Base-by-base conservation (phyloP, 2,797 vertebrate species). In the Lates japonicus region DNA sequence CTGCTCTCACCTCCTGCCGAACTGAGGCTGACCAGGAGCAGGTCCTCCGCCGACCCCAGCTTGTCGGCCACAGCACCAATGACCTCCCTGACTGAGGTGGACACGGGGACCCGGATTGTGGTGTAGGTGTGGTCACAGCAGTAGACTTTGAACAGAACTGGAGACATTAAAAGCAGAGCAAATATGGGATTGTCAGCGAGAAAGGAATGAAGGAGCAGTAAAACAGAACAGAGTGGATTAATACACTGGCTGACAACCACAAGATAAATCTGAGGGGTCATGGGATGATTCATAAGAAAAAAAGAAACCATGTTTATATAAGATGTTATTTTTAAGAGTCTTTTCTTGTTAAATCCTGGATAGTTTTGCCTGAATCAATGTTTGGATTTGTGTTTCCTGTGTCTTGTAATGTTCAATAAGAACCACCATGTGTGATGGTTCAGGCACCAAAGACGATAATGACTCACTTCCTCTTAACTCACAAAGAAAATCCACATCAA, bases 91-190 rank as follows among this genome's bases (percentile, higher is more conserved):
- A 98, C 98, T 0, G 97, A 97, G 71, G 98, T 95, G 0, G 94
- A 95, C 66, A 99, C 96, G 0, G 96, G 95, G 57, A 97, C 97
- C 7, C 98, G 96, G 76, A 99, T 99, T 3, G 98, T 99, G 48
- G 96, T 98, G 85, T 99, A 99, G 66, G 98, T 99, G 91, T 99
- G 98, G 94, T 99, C 98, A 70, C 95, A 90, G 94, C 98, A 99
- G 93, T 97, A 98, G 62, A 99, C 98, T 94, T 99, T 99, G 87
- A 99, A 98, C 48, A 99, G 94, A 90, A 99, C 98, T 99, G 81
- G 69, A 84, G 44, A 65, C 51, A 72, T 80, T 77, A 87, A 78
- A 63, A 19, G 25, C 25, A 79, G 25, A 83, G 29, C 8, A 81
- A 70, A 77, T n/a, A 76, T 48, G 70, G 37, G 19, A 51, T 10